Percentiles rank a stretch among this genome's conserved stretches.
These are phyloP conservation scores for Rhinatrema bivittatum DNA, from an alignment of 2,797 vertebrate species.

Conservation along the genomic window DNA sequence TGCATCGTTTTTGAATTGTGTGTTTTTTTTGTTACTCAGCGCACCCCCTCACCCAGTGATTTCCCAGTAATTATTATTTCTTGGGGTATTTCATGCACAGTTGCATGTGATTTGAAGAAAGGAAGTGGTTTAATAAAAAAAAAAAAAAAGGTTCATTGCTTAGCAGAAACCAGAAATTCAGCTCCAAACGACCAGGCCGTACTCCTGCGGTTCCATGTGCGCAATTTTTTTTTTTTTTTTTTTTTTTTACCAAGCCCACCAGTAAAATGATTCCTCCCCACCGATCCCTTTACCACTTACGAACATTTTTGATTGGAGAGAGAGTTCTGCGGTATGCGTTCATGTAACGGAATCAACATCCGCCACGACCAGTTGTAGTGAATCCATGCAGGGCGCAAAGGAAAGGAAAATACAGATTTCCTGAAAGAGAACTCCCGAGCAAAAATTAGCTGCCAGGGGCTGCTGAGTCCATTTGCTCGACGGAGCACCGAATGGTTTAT, in stretches of 20 bases:
- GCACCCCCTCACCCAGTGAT: not conserved
- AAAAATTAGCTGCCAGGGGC: constrained; percentile 53
- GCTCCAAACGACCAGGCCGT: not conserved
- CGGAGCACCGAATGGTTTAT: too few species aligned
- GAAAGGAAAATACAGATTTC: constrained; percentile 44
- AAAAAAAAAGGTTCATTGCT: too few species aligned
- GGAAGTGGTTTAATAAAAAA: too few species aligned
- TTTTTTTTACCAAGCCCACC: constrained; percentile 11
- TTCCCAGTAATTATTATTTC: constrained; percentile 15
- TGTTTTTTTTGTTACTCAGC: constrained; percentile 7
- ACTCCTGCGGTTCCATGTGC: constrained; percentile 18
- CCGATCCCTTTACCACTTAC: constrained; percentile 34
- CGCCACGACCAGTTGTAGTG: constrained; percentile 58
- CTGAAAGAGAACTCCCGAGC: constrained; percentile 58
- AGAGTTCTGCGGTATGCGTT: constrained; percentile 43
- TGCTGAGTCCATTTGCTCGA: too few species aligned
- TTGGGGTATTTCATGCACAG: constrained; percentile 9
- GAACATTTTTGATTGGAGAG: constrained; percentile 27
- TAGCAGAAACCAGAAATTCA: too few species aligned
- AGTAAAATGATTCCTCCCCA: constrained; percentile 23
- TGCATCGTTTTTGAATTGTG: not conserved
- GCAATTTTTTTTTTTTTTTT: too few species aligned
- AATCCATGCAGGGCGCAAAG: constrained; percentile 54
- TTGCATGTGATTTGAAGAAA: constrained; percentile 48
- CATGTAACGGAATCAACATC: constrained; percentile 64